phyloP scores from a whole-genome alignment of 2,797 vertebrate genomes.

The Echiichthys vipera region DNA sequence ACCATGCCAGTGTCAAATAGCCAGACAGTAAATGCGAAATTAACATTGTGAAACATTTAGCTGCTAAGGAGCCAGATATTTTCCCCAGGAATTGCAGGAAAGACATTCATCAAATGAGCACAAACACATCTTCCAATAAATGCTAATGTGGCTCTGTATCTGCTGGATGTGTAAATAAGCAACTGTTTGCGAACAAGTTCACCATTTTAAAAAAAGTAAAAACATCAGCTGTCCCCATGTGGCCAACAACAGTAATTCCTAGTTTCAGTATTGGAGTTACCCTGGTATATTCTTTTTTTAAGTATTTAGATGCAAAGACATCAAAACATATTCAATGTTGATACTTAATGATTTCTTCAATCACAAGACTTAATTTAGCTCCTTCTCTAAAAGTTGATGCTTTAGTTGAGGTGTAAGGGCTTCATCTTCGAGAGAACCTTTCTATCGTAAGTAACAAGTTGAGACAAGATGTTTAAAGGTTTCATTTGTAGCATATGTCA shows the following conservation, averaged over 20 bases:
- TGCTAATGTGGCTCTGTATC: neutral
- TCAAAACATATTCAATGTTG: fast-evolving
- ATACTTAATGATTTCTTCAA: neutral
- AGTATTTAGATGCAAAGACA: neutral
- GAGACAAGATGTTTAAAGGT: conserved; percentile 84
- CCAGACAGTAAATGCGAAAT: neutral
- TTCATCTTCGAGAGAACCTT: conserved; percentile 44
- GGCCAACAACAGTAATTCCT: neutral
- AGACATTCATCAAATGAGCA: neutral
- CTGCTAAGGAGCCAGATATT: neutral
- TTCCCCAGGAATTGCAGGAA: neutral
- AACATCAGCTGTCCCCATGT: neutral
- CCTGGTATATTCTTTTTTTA: neutral
- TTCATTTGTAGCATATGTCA: conserved; percentile 82
- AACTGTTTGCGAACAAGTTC: neutral
- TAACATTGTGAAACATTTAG: neutral
- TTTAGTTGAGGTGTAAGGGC: conserved; percentile 4
- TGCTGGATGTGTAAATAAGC: neutral
- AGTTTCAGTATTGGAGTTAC: neutral
- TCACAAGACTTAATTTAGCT: neutral
- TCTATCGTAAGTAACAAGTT: conserved; percentile 76
- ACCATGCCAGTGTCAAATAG: neutral
- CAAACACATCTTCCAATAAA: neutral
- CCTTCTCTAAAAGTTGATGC: neutral
- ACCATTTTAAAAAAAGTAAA: neutral